A percentile compares a stretch with the other conserved stretches of the same genome.
phyloP scores from a whole-genome alignment of 2,113 vertebrate species.

The Castor canadensis region DNA sequence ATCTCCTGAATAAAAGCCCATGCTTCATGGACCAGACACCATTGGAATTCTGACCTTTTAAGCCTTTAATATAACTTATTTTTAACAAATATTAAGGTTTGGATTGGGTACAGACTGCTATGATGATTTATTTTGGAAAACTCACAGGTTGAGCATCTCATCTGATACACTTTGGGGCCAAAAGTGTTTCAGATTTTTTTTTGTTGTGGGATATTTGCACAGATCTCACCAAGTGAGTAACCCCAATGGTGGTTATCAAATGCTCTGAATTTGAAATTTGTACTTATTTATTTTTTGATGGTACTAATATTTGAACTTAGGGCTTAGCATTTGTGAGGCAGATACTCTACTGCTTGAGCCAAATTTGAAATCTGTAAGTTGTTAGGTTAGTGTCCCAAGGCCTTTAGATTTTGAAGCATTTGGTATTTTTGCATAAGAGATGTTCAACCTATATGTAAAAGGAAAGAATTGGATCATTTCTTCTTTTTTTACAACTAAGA shows the following conservation, averaged over 20 bases:
- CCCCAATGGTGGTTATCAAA: too few species aligned
- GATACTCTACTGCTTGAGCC: too few species aligned
- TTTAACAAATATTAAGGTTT: neutral
- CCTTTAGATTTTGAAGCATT: neutral
- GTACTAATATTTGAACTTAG: too few species aligned
- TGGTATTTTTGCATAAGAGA: neutral
- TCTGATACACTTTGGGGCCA: neutral
- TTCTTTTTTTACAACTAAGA: neutral
- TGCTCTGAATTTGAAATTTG: too few species aligned
- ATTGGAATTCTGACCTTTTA: neutral
- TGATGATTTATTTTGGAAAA: neutral
- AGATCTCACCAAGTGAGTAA: neutral
- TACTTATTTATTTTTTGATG: too few species aligned
- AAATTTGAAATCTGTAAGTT: too few species aligned
- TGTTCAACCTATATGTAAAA: neutral
- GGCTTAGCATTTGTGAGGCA: too few species aligned
- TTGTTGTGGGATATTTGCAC: neutral
- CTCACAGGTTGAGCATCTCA: neutral
- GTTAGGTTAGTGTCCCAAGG: too few species aligned
- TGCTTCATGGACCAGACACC: neutral
- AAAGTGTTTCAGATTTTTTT: neutral
- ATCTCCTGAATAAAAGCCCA: neutral
- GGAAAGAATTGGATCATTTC: neutral
- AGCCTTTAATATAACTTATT: neutral
- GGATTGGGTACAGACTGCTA: rapidly evolving